Evolutionary conservation across 2,797 vertebrate species (phyloP).

Genomic region (Lutjanus campechanus): DNA sequence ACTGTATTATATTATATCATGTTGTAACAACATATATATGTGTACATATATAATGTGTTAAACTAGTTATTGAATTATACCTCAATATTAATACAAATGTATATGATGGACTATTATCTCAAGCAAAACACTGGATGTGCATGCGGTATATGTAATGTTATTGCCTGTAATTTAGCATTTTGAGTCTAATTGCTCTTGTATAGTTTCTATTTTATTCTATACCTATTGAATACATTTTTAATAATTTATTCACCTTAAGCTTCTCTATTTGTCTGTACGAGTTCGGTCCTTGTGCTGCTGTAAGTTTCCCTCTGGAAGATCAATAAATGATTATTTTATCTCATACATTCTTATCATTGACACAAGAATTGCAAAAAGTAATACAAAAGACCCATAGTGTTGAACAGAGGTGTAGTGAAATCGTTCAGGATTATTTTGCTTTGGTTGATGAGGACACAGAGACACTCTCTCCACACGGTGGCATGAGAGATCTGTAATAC

Average conservation of each 20-base stretch:
- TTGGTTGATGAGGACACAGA: slow-evolving; percentile 3
- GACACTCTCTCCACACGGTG: slow-evolving; percentile 50
- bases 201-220: background rate
- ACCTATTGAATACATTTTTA: background rate
- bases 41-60: too few relatives aligned
- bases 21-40: too few relatives aligned
- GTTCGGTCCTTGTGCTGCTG: background rate
- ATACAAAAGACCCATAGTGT: background rate
- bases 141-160: too few relatives aligned
- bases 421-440: background rate
- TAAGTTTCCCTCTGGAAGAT: background rate
- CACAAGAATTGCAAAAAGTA: background rate
- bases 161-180: too few relatives aligned
- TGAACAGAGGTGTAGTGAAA: background rate
- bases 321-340: background rate
- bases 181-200: too few relatives aligned
- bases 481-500: slow-evolving; percentile 43
- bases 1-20: too few relatives aligned
- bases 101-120: too few relatives aligned
- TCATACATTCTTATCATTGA: background rate
- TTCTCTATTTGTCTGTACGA: background rate
- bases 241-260: background rate
- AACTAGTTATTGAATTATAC: too few relatives aligned
- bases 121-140: too few relatives aligned
- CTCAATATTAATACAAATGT: too few relatives aligned